Evolutionary conservation across 1,140 invertebrate genomes (phyloP).

Genomic region (Diploscapter pachys): DNA sequence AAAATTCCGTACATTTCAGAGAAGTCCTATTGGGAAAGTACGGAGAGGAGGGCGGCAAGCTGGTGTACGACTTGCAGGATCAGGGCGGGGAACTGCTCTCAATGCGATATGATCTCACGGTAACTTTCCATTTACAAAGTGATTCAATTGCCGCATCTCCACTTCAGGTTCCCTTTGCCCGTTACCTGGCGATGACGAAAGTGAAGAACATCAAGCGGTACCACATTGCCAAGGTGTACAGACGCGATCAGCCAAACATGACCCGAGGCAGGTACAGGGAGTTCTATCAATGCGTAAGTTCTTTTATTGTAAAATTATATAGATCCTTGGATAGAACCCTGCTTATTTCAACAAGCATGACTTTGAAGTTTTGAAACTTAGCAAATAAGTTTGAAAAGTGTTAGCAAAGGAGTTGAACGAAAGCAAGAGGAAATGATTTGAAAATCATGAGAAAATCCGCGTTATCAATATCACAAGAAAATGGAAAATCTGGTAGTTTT

Average conservation of each 20-base stretch:
- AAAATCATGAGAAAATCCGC: too few relatives aligned
- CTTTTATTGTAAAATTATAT: background rate
- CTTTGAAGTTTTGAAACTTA: too few relatives aligned
- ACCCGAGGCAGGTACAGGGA: constrained; percentile 91
- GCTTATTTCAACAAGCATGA: too few relatives aligned
- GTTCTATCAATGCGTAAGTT: constrained; percentile 98
- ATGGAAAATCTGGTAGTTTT: too few relatives aligned
- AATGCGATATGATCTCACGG: constrained; percentile 66
- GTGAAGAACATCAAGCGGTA: constrained; percentile 80
- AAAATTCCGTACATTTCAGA: constrained; percentile 48
- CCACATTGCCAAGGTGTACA: constrained; percentile 75
- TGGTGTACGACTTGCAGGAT: constrained; percentile 96
- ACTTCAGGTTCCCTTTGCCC: constrained; percentile 87
- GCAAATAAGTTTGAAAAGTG: too few relatives aligned
- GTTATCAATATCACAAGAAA: too few relatives aligned
- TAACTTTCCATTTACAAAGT: constrained; percentile 36
- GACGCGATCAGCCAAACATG: constrained; percentile 94
- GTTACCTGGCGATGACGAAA: constrained; percentile 97
- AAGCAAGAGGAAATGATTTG: too few relatives aligned
- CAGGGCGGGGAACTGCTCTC: constrained; percentile 85
- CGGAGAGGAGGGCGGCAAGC: constrained; percentile 95
- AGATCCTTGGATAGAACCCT: too few relatives aligned
- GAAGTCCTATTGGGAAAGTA: constrained; percentile 98
- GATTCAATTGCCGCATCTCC: constrained; percentile 69
- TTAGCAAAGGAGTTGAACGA: too few relatives aligned